Conservation (phyloP, 2,113 vertebrate genomes). For the Eubucco bourcierii region DNA sequence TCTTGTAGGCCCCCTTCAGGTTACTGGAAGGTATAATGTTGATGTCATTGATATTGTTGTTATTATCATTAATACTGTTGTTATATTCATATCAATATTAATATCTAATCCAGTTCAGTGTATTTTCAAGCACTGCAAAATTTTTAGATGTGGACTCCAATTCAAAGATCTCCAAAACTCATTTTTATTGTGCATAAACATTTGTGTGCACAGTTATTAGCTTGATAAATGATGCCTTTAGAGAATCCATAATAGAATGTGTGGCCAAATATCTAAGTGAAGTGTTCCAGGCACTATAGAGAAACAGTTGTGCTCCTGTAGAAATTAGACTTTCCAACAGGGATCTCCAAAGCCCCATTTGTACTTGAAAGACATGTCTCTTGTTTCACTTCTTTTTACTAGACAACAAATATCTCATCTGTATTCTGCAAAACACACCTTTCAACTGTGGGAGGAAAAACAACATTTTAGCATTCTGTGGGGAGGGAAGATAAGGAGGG, state of each 20-base stretch:
- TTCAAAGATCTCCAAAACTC: conserved; percentile 25
- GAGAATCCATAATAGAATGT: conserved; percentile 53
- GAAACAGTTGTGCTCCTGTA: conserved; percentile 70
- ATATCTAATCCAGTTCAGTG: background rate
- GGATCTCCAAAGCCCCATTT: conserved; percentile 64
- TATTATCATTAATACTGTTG: too few relatives aligned
- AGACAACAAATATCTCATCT: conserved; percentile 68
- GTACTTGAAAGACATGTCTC: conserved; percentile 62
- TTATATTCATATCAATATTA: too few relatives aligned
- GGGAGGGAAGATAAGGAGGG: background rate
- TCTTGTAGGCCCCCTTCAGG: too few relatives aligned
- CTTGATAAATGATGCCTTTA: conserved; percentile 29
- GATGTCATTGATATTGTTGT: too few relatives aligned
- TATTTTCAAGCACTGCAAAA: background rate
- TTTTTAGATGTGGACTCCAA: background rate
- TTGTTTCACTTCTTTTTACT: conserved; percentile 29
- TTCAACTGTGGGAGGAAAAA: conserved; percentile 42
- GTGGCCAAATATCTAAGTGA: conserved; percentile 57
- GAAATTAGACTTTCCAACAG: conserved; percentile 64
- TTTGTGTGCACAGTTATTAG: conserved; percentile 56
- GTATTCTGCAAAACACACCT: conserved; percentile 67
- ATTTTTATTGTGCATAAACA: conserved; percentile 12
- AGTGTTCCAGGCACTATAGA: conserved; percentile 64
- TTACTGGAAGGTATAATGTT: too few relatives aligned
- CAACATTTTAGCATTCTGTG: conserved; percentile 2